phyloP scores from a whole-genome alignment of 2,888 invertebrate genomes.

The Subacronicta megacephala region DNA sequence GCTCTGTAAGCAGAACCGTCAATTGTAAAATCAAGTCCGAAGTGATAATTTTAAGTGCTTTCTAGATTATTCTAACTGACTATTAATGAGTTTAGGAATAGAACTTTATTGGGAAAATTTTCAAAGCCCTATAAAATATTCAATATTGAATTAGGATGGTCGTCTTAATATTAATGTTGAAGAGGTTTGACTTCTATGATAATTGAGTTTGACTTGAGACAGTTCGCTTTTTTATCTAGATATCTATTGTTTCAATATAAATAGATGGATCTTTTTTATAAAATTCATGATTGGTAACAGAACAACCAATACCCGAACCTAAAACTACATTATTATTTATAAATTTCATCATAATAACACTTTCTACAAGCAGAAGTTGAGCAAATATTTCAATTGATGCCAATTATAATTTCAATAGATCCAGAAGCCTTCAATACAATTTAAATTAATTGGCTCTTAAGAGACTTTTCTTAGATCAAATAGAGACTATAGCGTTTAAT shows the following conservation, averaged over 20 bases:
- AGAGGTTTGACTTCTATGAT: slow-evolving; percentile 1
- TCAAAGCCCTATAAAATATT: slow-evolving; percentile 14
- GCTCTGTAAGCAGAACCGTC: neutral
- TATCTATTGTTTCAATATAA: no score
- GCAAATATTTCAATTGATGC: no score
- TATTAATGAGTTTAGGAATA: slow-evolving; percentile 18
- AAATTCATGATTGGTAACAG: no score
- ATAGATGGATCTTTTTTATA: no score
- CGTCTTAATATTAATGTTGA: slow-evolving; percentile 3
- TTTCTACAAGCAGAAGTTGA: no score
- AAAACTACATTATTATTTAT: no score
- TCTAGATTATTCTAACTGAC: slow-evolving; percentile 23
- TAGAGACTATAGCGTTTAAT: slow-evolving; percentile 22
- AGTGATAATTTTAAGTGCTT: slow-evolving; percentile 18
- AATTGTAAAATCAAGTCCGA: slow-evolving; percentile 14
- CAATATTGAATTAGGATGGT: slow-evolving; percentile 14
- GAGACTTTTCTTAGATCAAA: slow-evolving; percentile 17
- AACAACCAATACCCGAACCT: no score
- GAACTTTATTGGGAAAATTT: slow-evolving; percentile 11
- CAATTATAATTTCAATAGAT: no score
- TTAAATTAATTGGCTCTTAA: neutral
- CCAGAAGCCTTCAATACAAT: neutral
- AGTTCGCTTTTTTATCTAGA: neutral
- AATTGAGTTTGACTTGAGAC: neutral
- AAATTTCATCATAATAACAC: no score